Evolutionary conservation across 2,888 invertebrate genomes (phyloP), one percentile per base, ranked within the genome.

Genomic region (Mesodorylaimus sp.): DNA sequence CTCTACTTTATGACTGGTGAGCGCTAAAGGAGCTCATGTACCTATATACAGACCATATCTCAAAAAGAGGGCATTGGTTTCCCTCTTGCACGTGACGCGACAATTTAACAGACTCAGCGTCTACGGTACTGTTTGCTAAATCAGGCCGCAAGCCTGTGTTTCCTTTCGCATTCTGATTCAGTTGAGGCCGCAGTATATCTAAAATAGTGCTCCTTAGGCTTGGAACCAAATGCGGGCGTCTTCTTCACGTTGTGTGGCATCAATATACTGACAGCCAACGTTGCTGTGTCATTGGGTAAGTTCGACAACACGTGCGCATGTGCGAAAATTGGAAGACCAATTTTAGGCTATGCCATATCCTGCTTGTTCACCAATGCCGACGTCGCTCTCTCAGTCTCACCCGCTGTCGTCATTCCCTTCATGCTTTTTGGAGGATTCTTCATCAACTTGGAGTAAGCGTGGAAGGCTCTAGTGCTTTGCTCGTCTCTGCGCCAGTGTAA

Each of bases 391-490:
- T 83, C 88, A 0, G 76, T 93, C 48, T 85, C 87, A 0, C 87
- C 91, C 1, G 85, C 91, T 2, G 75, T 89, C 52, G 80, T 91
- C 57, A 84, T 93, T 52, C 91, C 93, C 0, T 82, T 91, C 67
- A 74, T 93, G 70, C 72, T 95, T 21, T 93, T 95, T 66, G 91
- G 91, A 52, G 93, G 93, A 41, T 89, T 87, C 74, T 89, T 89
- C 70, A 73, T 93, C 39, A 91, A 91, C 66, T 78, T 82, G 24
- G 81, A 79, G 79, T 84, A 73, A 57, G 63, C 56, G 2, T 19
- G n/a, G n/a, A n/a, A n/a, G n/a, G n/a, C n/a, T n/a, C n/a, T n/a
- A n/a, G n/a, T n/a, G n/a, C n/a, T n/a, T n/a, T n/a, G n/a, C n/a
- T n/a, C n/a, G n/a, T n/a, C n/a, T n/a, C n/a, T n/a, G n/a, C n/a